Evolutionary conservation across 2,888 invertebrate genomes (phyloP).

Genomic region (Drosophila mercatorum): DNA sequence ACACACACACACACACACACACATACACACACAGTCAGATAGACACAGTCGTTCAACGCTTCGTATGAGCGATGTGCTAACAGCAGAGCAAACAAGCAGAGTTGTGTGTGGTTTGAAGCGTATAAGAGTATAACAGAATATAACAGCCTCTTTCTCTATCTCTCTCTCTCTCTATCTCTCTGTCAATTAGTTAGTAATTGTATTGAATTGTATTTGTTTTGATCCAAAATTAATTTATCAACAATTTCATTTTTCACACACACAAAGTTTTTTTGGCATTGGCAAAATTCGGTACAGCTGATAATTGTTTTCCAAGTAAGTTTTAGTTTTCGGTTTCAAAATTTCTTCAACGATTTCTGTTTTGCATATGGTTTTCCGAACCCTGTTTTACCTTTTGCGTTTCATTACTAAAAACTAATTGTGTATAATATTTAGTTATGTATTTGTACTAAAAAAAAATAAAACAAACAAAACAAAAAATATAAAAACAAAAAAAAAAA

Average conservation of each 20-base stretch:
- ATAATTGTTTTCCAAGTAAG: constrained; percentile 85
- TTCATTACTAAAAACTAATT: constrained; percentile 47
- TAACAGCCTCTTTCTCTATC: background rate
- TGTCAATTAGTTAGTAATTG: constrained; percentile 17
- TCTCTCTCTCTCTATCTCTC: background rate
- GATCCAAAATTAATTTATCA: constrained; percentile 35
- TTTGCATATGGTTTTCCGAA: constrained; percentile 28
- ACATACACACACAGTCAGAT: constrained; percentile 14
- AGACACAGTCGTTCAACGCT: constrained; percentile 8
- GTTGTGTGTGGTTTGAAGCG: background rate
- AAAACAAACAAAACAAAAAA: constrained; percentile 1
- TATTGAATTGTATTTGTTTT: constrained; percentile 29
- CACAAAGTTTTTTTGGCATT: constrained; percentile 83
- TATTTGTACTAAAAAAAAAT: constrained; percentile 51
- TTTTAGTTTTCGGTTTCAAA: constrained; percentile 66
- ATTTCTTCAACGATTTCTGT: constrained; percentile 33
- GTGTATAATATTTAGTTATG: constrained; percentile 56
- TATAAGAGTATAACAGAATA: constrained; percentile 6
- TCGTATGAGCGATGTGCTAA: constrained; percentile 29
- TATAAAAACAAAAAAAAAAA: constrained; percentile 6
- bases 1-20: constrained; percentile 23
- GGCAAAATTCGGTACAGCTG: constrained; percentile 83
- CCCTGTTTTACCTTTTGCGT: constrained; percentile 43
- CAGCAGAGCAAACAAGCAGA: constrained; percentile 13
- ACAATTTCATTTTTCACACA: constrained; percentile 53